Percentiles rank a stretch among this genome's conserved stretches.
Evolutionary conservation across 2,888 invertebrate genomes (phyloP).

Genomic region (Ichneumon xanthorius): DNA sequence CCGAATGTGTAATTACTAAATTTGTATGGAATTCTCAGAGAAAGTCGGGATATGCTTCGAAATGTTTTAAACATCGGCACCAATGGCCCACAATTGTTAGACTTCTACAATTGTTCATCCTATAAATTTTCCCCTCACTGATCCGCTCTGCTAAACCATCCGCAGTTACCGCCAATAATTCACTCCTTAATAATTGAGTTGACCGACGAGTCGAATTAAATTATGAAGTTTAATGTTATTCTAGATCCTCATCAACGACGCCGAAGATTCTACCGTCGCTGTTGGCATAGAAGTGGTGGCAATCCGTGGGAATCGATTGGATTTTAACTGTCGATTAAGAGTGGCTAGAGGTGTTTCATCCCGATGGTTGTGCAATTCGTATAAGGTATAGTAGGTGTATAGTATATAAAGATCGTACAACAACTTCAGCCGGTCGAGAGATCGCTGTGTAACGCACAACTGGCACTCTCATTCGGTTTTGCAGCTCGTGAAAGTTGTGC

Average conservation of each 20-base stretch:
- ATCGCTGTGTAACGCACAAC: conserved; percentile 5
- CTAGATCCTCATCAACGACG: conserved; percentile 34
- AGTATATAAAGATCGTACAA: conserved; percentile 7
- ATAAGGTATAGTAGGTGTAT: background rate
- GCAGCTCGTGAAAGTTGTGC: conserved; percentile 57
- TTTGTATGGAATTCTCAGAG: background rate
- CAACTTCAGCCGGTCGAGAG: conserved; percentile 28
- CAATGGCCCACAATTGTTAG: background rate
- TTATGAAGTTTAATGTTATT: conserved; percentile 61
- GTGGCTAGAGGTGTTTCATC: conserved; percentile 62
- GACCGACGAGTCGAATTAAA: conserved; percentile 54
- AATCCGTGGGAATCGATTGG: conserved; percentile 68
- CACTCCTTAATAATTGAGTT: conserved; percentile 56
- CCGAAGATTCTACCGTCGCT: background rate
- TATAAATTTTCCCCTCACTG: conserved; percentile 8
- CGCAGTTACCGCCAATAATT: conserved; percentile 56
- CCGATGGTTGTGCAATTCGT: conserved; percentile 49
- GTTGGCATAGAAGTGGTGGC: conserved; percentile 9
- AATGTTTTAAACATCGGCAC: background rate
- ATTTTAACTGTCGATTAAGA: conserved; percentile 66
- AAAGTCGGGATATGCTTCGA: background rate
- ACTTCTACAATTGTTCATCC: background rate
- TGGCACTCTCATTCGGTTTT: conserved; percentile 51
- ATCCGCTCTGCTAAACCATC: conserved; percentile 43
- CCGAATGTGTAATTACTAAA: no score